A percentile compares a stretch with the other conserved stretches of the same genome.
Conservation (phyloP, 2,888 invertebrate genomes). For the Mayetiola destructor region DNA sequence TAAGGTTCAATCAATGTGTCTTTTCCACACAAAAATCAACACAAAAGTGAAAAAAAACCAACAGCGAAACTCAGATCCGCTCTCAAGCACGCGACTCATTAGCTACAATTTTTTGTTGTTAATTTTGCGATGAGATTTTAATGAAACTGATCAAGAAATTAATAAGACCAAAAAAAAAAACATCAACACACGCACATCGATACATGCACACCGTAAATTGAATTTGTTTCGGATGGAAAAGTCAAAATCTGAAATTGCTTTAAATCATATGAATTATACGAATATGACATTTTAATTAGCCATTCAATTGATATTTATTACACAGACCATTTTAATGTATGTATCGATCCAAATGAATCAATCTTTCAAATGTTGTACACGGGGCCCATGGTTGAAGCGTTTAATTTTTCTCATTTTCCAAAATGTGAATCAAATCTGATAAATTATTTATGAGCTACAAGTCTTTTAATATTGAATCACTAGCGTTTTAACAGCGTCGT, state of each 20-base stretch:
- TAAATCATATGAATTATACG: conserved; percentile 11
- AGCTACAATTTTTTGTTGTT: too few species aligned
- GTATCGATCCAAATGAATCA: neutral
- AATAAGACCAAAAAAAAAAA: neutral
- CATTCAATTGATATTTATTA: conserved; percentile 10
- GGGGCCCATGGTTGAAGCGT: neutral
- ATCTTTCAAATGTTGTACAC: neutral
- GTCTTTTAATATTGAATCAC: too few species aligned
- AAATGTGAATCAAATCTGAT: conserved; percentile 3
- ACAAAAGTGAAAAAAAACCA: neutral
- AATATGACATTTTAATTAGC: conserved; percentile 13
- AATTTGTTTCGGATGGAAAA: too few species aligned
- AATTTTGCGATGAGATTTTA: too few species aligned
- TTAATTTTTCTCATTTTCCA: too few species aligned
- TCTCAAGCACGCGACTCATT: neutral
- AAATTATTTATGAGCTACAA: conserved; percentile 9
- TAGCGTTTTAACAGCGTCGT: too few species aligned
- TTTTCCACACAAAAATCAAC: neutral
- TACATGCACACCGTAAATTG: too few species aligned
- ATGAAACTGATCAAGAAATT: too few species aligned
- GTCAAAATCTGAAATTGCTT: too few species aligned
- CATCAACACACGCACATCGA: neutral
- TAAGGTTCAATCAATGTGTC: neutral
- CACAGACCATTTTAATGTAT: neutral
- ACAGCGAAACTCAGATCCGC: neutral